Evolutionary conservation across 2,113 vertebrate species (phyloP), one percentile per base, ranked within the genome.

Genomic region (Tretioscincus oriximinensis): DNA sequence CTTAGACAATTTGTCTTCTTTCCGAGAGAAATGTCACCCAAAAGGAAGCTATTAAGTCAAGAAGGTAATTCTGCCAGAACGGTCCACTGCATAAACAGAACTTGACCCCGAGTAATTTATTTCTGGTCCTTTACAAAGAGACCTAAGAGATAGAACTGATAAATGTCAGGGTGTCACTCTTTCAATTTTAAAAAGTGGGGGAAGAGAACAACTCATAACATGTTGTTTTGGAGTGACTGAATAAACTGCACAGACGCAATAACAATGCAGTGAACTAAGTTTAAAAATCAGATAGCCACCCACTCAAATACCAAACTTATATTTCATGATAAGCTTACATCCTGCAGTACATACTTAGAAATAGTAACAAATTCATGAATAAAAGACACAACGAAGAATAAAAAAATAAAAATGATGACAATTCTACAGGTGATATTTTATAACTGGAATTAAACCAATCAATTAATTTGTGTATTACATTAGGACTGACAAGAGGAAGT

Each of bases 1-100:
- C 95, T 94, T 78, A 78, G 93, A 89, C 91, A 95, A 94, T 96
- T 96, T 95, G 94, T 95, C 96, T 95, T 95, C 92, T 90, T 90
- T 91, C 93, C 90, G 92, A 89, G 93, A 95, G 91, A 94, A 94
- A 95, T 93, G 94, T 95, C 94, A 93, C 83, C 93, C 92, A 58
- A 96, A 94, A 96, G 96, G 96, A 97, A 97, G 94, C 93, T 95
- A 96, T 96, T 97, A 96, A 96, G 94, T 93, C 92, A 94, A 96
- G 95, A 93, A 95, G 94, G 93, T 90, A 96, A 96, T 95, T 93
- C 93, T 92, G 87, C 93, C 89, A 84, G 92, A 93, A 87, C 87
- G 89, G 94, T 81, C 92, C 93, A 87, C 93, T 94, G 90, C 89
- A 93, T 96, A 96, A 96, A 95, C 95, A 96, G 91, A 95, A 92